A percentile compares a stretch with the other conserved stretches of the same genome.
Conservation (phyloP, 1,140 invertebrate genomes). For the Formica selysi region DNA sequence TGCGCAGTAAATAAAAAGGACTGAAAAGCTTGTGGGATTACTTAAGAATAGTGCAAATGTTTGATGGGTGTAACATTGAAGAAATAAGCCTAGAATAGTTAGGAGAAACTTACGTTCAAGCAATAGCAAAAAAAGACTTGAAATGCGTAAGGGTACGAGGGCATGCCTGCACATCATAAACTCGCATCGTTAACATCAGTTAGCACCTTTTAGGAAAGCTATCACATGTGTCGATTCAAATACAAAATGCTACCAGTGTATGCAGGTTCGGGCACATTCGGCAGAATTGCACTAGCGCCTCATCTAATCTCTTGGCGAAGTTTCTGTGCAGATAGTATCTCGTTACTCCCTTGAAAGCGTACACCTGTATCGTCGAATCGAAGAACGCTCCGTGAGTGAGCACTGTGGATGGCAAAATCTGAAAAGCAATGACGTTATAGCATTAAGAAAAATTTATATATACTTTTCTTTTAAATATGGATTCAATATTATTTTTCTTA, state of each 20-base stretch:
- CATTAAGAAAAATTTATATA: background rate
- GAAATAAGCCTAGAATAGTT: slow-evolving; percentile 80
- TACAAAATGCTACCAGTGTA: slow-evolving; percentile 86
- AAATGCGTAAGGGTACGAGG: slow-evolving; percentile 36
- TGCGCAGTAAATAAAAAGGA: background rate
- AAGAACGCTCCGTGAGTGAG: slow-evolving; percentile 80
- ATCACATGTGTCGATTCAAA: slow-evolving; percentile 67
- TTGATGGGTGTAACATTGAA: slow-evolving; percentile 44
- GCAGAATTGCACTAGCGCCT: slow-evolving; percentile 87
- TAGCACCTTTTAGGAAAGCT: slow-evolving; percentile 50
- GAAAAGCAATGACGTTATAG: background rate
- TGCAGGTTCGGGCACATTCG: slow-evolving; percentile 88
- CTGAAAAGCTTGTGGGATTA: background rate
- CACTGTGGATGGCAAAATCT: slow-evolving; percentile 77
- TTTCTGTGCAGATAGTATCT: slow-evolving; percentile 86
- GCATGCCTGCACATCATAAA: slow-evolving; percentile 69
- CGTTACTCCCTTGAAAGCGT: slow-evolving; percentile 88
- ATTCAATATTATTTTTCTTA: slow-evolving; percentile 74
- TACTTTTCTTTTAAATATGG: background rate
- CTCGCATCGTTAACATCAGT: slow-evolving; percentile 63
- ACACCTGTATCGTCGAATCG: slow-evolving; percentile 84
- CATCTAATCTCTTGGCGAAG: slow-evolving; percentile 88
- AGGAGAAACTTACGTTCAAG: slow-evolving; percentile 61
- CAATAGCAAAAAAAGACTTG: slow-evolving; percentile 57
- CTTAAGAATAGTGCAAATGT: slow-evolving; percentile 18